Base-by-base conservation (phyloP, 2,797 vertebrate genomes). In the Spondyliosoma cantharus region DNA sequence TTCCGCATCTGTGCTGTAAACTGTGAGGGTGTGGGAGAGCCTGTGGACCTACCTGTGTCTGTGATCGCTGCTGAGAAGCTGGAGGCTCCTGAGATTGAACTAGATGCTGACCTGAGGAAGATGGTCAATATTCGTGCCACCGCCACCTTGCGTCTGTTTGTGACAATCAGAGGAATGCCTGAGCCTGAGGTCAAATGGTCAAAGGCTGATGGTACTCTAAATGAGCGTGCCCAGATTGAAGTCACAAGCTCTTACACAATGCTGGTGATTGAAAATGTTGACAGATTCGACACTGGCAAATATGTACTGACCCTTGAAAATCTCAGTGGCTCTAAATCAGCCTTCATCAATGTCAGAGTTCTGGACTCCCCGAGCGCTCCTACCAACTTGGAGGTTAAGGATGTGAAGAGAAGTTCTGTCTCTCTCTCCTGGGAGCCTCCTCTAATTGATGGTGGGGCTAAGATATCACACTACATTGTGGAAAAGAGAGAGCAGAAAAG, bases 131-230 rank as follows among this genome's bases (percentile, higher is more conserved):
- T 99, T 45, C 96, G 96, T 81, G 97, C 98, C 59, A 95, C 96
- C 72, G 94, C 96, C 78, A 97, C 96, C 17, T 90, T 99, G 54
- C 96, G 98, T 71, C 91, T 99, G 42, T 98, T 98, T 95, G 98
- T 99, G 82, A 95, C 97, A 19, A 98, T 99, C 91, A 98, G 94
- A 95, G 98, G 98, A 88, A 96, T 96, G 82, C 98, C 98, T 59
- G 97, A 99, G 91, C 98, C 98, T 83, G 97, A 99, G 92, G 97
- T 99, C 69, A 98, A 95, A 90, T 99, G 98, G 98, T 96, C 96
- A 80, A 99, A 98, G 90, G 96, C 96, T 66, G 98, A 99, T 85
- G 97, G 96, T 58, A 88, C 91, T 82, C 90, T 99, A 59, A 97
- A 96, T 81, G 97, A 99, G 63, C 95, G 96, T 90, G 96, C 97